Evolutionary conservation across 2,888 invertebrate genomes (phyloP), one percentile per base, ranked within the genome.

Genomic region (Reticulitermes lucifugus): DNA sequence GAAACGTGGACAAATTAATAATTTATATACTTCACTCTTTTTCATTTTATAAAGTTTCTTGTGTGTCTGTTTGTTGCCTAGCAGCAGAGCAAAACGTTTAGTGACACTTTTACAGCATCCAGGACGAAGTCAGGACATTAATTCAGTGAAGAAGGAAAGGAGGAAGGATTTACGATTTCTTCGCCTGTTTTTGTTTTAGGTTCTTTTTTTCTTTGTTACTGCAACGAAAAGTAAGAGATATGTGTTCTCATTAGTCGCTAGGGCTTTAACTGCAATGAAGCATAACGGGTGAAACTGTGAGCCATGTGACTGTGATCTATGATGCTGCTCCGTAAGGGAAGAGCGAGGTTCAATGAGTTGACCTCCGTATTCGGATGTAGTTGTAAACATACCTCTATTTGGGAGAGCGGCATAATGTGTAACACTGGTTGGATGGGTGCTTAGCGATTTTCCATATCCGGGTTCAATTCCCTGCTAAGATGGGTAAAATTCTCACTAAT

Each of bases 191-290:
- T 73, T 73, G 21, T 73, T 73, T 73, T 35, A 10, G 18, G 35
- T 35, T 35, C 4, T 35, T 25, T 65, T 65, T 25, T 65, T 12
- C 65, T 65, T n/a, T 65, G n/a, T 25, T 65, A 7, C 35, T 73
- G 51, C 77, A 46, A 77, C n/a, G 51, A 77, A 43, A 41, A 73
- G 41, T 65, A 73, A 46, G 77, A 77, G 77, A 77, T 43, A 77
- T 77, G 65, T 46, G 77, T 77, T n/a, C 77, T 77, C 77, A 77
- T 77, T 77, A 77, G 77, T 77, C 77, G 77, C 51, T 51, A 77
- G 77, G 77, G 77, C 77, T 77, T 77, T 77, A 77, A 77, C 21
- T 77, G 77, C 77, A 77, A 77, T 77, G 77, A 77, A 77, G 77
- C 77, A 77, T 46, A 77, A n/a, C 77, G 12, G n/a, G 18, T 41